Percentiles rank a stretch among this genome's conserved stretches.
These are phyloP conservation scores for Pocillopora grandis DNA, from an alignment of 92 coral and sea anemone genomes.

Conservation along the genomic window DNA sequence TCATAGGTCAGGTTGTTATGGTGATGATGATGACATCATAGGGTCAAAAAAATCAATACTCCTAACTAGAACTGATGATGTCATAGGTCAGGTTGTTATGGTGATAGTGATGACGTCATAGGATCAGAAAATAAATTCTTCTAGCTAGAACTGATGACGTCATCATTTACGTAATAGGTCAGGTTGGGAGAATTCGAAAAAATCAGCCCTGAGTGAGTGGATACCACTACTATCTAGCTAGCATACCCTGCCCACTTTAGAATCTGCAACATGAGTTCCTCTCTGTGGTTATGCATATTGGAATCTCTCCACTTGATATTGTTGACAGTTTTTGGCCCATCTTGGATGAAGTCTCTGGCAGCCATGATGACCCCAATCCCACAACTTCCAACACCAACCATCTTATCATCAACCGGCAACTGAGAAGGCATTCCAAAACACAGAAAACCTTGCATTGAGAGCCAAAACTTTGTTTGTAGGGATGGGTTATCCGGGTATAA, in stretches of 20 bases:
- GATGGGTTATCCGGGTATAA: slow-evolving; percentile 18
- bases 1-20: too few relatives aligned
- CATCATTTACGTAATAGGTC: too few relatives aligned
- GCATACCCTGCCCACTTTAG: slow-evolving; percentile 26
- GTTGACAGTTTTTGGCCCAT: slow-evolving; percentile 34
- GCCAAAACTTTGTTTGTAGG: slow-evolving; percentile 53
- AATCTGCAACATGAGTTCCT: slow-evolving; percentile 48
- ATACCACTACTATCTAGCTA: not conserved
- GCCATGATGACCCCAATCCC: slow-evolving; percentile 60
- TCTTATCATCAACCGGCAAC: slow-evolving; percentile 9
- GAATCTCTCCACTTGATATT: slow-evolving; percentile 46
- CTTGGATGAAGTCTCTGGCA: slow-evolving; percentile 46
- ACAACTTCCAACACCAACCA: slow-evolving; percentile 49
- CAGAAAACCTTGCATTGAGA: slow-evolving; percentile 6
- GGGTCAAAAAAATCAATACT: too few relatives aligned
- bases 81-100: too few relatives aligned
- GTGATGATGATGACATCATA: too few relatives aligned
- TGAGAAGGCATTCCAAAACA: slow-evolving; percentile 64
- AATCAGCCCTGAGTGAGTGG: too few relatives aligned
- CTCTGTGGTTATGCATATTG: slow-evolving; percentile 52
- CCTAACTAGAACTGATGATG: too few relatives aligned
- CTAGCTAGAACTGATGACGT: too few relatives aligned
- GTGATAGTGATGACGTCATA: too few relatives aligned
- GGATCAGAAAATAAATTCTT: too few relatives aligned
- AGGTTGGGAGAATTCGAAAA: too few relatives aligned